Evolutionary conservation across 2,888 invertebrate genomes (phyloP), one percentile per base, ranked within the genome.

Genomic region (Masnerella sp.): DNA sequence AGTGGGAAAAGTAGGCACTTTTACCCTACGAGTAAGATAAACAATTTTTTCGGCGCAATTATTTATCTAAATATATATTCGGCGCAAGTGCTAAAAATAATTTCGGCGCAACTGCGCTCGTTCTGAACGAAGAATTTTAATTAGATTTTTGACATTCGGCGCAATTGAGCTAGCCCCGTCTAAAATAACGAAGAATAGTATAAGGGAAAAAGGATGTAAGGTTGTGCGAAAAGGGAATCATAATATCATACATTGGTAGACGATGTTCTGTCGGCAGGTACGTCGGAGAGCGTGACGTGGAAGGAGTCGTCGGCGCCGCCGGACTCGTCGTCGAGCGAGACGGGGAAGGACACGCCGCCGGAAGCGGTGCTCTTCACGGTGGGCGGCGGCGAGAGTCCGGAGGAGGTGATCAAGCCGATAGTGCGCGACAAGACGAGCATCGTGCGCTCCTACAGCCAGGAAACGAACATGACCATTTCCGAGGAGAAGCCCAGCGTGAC

Each of bases 301-400:
- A 89, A 88, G 80, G 90, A 90, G 74, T 85, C 86, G 1, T 87
- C 87, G 28, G 30, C 82, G 36, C 85, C 87, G 1, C 89, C 89
- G 4, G 90, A 90, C 79, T 90, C 90, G 0, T 90, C 90, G 15
- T 89, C 89, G 75, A 90, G 90, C 77, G 90, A 90, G 76, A 88
- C 89, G 8, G 90, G 90, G 51, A 89, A 89, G 80, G 89, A 89
- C 5, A 85, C 87, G 8, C 86, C 85, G 5, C 85, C 87, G n/a
- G 86, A 87, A 75, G 75, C 69, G 3, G 85, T 87, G 4, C 85
- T 84, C 51, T 86, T 87, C 67, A 85, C 82, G 9, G 78, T 87
- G 5, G 70, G 69, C 7, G 51, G 52, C 11, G 86, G 86, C 40
- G 85, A 85, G 14, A 81, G 79, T 2, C 69, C 62, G 25, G 83